phyloP scores from a whole-genome alignment of 2,797 vertebrate genomes.

The Lagodon rhomboides region DNA sequence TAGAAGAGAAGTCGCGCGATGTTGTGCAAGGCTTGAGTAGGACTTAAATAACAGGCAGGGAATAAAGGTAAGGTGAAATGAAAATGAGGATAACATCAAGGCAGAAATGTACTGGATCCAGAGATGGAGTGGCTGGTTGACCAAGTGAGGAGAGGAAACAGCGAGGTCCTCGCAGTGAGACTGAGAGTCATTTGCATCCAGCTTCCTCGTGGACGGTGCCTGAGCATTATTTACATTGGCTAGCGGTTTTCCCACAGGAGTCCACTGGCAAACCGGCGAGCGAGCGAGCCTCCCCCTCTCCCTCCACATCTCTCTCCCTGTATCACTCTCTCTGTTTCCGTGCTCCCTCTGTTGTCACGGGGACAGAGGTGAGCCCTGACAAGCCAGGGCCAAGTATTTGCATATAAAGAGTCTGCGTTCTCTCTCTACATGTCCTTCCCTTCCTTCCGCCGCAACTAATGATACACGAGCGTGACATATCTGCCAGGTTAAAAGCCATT shows the following conservation, averaged over 20 bases:
- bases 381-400: conserved; percentile 76
- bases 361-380: conserved; percentile 80
- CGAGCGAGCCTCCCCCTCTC: conserved; percentile 17
- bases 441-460: conserved; percentile 64
- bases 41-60: background rate
- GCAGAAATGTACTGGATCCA: background rate
- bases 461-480: conserved; percentile 70
- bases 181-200: conserved; percentile 46
- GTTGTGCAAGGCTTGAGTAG: conserved; percentile 19
- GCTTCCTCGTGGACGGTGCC: conserved; percentile 32
- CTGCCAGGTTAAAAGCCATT: conserved; percentile 71
- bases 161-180: conserved; percentile 7
- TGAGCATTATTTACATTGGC: conserved; percentile 62
- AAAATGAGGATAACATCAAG: background rate
- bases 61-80: conserved; percentile 1
- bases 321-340: conserved; percentile 60
- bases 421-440: conserved; percentile 54
- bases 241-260: conserved; percentile 44
- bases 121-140: conserved; percentile 13
- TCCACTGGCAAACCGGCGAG: conserved; percentile 35
- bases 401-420: conserved; percentile 76
- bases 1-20: conserved; percentile 31
- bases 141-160: conserved; percentile 27
- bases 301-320: conserved; percentile 39
- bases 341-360: conserved; percentile 72